Evolutionary conservation across 2,113 vertebrate genomes (phyloP), one percentile per base, ranked within the genome.

Genomic region (Gymnorhina tibicen): DNA sequence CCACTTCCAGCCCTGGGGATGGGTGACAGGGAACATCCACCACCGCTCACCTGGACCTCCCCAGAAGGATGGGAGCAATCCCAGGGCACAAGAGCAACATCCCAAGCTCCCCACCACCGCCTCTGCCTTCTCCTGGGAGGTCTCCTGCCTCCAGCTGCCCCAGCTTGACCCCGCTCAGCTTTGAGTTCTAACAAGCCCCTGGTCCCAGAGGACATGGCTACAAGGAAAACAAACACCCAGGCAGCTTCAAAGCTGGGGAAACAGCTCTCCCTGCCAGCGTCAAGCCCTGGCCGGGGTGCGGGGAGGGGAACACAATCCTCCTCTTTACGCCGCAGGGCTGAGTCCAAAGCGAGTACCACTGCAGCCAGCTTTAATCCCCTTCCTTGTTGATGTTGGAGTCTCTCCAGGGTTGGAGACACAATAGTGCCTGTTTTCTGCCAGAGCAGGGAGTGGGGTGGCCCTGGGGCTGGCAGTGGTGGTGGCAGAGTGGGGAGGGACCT

Each of bases 1-100:
- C 99, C 99, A 99, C 53, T 98, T 99, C 99, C 99, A 99, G 78
- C 99, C 99, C 99, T 99, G 89, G 42, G 72, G 92, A 28, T 0
- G 16, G 52, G 42, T 17, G 73, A 94, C 33, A 94, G 7, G 18
- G 27, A 50, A 50, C 6, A 4, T 94, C 60, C 1, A 9, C 23
- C 49, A 75, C 75, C 0, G 1, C 49, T 66, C n/a, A 3, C 16
- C 56, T 50, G 67, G 59, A 80, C 33, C 56, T 49, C 37, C 24
- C 46, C 66, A 70, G 41, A 50, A 77, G n/a, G 55, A 76, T 1
- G 14, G 66, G 33, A 87, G 33, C 4, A 3, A 81, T 37, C 22
- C 27, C 3, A 7, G 15, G 33, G 13, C 15, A 12, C 0, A 0
- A 74, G 12, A 85, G 27, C 81, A 35, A 56, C 1, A 3, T 75